Evolutionary conservation across 2,113 vertebrate species (phyloP).

Genomic region (Perccottus glenii): DNA sequence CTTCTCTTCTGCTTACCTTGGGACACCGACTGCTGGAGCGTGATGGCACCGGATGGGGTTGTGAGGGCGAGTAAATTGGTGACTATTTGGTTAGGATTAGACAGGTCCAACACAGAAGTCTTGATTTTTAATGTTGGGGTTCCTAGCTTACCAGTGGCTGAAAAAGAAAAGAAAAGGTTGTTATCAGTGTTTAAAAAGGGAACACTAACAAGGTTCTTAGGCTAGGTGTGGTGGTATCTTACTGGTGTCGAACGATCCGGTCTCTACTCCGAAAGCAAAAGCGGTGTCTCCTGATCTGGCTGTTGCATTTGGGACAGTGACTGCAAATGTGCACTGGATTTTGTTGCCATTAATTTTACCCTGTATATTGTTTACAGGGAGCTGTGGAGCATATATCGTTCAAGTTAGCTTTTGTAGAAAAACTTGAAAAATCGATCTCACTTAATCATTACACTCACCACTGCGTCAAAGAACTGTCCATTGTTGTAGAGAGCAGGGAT

Average conservation of each 20-base stretch:
- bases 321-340: constrained; percentile 64
- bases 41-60: neutral
- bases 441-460: constrained; percentile 35
- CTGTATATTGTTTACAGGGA: constrained; percentile 26
- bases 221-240: too few relatives aligned
- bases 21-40: constrained; percentile 35
- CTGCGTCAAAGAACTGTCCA: fast-evolving
- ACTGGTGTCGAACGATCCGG: too few relatives aligned
- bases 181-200: too few relatives aligned
- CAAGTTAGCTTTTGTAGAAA: neutral
- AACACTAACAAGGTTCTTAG: too few relatives aligned
- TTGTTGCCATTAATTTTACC: fast-evolving
- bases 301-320: fast-evolving
- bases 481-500: neutral
- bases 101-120: neutral
- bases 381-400: constrained; percentile 25
- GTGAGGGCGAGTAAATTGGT: neutral
- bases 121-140: fast-evolving
- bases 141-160: too few relatives aligned
- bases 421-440: neutral
- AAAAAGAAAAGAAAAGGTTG: too few relatives aligned
- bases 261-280: neutral
- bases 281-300: neutral
- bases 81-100: neutral
- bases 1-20: constrained; percentile 52